These are phyloP conservation scores for Dicrurus megarhynchus DNA, from an alignment of 2,113 vertebrate species.

Conservation along the genomic window DNA sequence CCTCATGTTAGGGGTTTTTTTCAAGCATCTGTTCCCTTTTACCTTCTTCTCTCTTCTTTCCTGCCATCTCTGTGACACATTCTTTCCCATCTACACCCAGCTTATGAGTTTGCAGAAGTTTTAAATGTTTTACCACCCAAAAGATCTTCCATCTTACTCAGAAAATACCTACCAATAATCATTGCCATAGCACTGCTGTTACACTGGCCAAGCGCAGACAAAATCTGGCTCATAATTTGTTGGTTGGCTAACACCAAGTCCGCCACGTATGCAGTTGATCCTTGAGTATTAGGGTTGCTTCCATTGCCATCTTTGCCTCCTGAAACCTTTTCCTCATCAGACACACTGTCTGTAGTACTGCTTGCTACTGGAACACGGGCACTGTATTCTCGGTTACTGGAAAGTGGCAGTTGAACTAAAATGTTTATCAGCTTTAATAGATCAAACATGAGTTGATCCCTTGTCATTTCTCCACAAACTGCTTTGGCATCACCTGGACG, in stretches of 20 bases:
- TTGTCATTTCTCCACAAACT: constrained; percentile 94
- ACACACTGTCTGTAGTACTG: constrained; percentile 88
- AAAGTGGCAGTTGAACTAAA: constrained; percentile 92
- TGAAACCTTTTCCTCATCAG: constrained; percentile 97
- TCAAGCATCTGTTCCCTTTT: neutral
- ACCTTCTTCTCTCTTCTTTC: neutral
- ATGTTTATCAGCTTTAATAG: constrained; percentile 94
- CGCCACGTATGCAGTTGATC: constrained; percentile 86
- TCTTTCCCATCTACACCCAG: neutral
- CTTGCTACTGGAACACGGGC: constrained; percentile 82
- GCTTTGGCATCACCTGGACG: constrained; percentile 98
- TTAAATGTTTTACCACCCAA: neutral
- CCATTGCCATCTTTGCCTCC: constrained; percentile 90
- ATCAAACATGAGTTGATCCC: constrained; percentile 98
- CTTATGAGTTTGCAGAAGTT: neutral
- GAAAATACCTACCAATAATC: constrained; percentile 91
- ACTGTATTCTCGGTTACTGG: constrained; percentile 92
- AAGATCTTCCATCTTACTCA: neutral
- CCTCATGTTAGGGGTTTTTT: neutral
- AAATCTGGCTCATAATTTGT: constrained; percentile 98
- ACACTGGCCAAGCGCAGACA: constrained; percentile 95
- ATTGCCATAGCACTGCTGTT: constrained; percentile 99
- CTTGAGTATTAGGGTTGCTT: constrained; percentile 77
- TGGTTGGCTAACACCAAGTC: constrained; percentile 97
- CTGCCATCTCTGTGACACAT: neutral